Evolutionary conservation across 2,797 vertebrate genomes (phyloP), one percentile per base, ranked within the genome.

Genomic region (Poecilia gillii): DNA sequence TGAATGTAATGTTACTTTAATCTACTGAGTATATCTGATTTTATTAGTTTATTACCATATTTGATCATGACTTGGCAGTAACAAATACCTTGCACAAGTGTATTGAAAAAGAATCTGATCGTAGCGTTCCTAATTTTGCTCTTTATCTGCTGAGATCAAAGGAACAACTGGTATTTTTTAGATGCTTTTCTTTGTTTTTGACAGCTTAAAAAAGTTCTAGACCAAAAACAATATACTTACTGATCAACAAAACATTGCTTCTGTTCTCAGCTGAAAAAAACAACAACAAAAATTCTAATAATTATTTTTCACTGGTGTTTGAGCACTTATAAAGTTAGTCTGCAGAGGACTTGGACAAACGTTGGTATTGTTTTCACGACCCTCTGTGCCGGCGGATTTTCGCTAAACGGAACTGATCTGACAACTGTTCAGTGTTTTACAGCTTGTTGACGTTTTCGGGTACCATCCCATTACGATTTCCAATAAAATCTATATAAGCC

Each of bases 401-500:
- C 75, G n/a, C 66, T 51, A 43, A 78, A 62, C 74, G 59, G 51
- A 53, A 78, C 49, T 75, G 68, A 76, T 28, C 53, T 72, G 76
- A 83, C 53, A 68, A n/a, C 62, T 45, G 73, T 82, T 74, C 33
- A 25, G 59, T 73, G 76, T 82, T 28, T 53, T 76, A 83, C 45
- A 81, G 81, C 78, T 68, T 76, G 62, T 82, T 81, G 78, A 80
- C 68, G 80, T 78, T 74, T 79, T n/a, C 66, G 47, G 80, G 47
- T 64, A 18, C 80, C 73, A 75, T 81, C 74, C 57, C 41, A 87
- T 84, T 80, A 81, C 75, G 77, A 77, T 74, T 85, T 88, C 72
- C 66, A 82, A 81, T 76, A 75, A 78, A 84, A 84, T 39, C 75
- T 55, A 68, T 39, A 31, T 73, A 74, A 81, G 74, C 74, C 28